These are phyloP conservation scores for Proisotoma minuta DNA, from an alignment of 2,888 invertebrate genomes.

Conservation along the genomic window DNA sequence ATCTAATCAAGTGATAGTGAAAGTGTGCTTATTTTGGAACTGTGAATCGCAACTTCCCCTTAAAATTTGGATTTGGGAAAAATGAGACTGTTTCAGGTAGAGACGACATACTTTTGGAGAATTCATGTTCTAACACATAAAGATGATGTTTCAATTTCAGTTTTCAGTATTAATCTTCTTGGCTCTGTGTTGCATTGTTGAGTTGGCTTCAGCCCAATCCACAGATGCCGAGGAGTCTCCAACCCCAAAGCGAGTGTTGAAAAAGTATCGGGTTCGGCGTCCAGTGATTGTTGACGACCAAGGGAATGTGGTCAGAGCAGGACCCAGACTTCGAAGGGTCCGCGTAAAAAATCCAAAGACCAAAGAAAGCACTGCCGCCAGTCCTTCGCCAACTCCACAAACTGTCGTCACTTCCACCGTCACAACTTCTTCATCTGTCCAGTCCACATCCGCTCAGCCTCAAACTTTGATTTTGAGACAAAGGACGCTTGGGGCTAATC, in stretches of 20 bases:
- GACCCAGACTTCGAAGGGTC: slow-evolving; percentile 31
- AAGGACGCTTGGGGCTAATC: not conserved
- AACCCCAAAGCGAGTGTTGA: slow-evolving; percentile 43
- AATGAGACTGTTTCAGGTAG: no score
- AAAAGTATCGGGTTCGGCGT: slow-evolving; percentile 44
- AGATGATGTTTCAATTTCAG: no score
- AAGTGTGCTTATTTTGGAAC: no score
- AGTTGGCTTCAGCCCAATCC: no score
- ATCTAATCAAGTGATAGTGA: no score
- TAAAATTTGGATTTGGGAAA: no score
- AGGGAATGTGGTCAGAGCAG: slow-evolving; percentile 36
- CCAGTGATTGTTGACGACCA: slow-evolving; percentile 40
- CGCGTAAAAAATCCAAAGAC: slow-evolving; percentile 35
- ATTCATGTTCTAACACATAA: no score
- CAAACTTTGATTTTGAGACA: slow-evolving; percentile 11
- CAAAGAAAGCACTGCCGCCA: slow-evolving; percentile 25
- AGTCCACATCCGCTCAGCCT: slow-evolving; percentile 3
- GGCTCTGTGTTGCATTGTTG: no score
- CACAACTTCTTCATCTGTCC: slow-evolving; percentile 6
- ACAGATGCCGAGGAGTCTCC: slow-evolving; percentile 44
- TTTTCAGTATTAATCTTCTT: no score
- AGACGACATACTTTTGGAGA: no score
- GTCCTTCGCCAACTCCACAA: slow-evolving; percentile 9
- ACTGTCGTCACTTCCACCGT: not conserved
- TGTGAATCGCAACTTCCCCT: no score